phyloP scores from a whole-genome alignment of 2,113 vertebrate species.

The Gambusia holbrooki region DNA sequence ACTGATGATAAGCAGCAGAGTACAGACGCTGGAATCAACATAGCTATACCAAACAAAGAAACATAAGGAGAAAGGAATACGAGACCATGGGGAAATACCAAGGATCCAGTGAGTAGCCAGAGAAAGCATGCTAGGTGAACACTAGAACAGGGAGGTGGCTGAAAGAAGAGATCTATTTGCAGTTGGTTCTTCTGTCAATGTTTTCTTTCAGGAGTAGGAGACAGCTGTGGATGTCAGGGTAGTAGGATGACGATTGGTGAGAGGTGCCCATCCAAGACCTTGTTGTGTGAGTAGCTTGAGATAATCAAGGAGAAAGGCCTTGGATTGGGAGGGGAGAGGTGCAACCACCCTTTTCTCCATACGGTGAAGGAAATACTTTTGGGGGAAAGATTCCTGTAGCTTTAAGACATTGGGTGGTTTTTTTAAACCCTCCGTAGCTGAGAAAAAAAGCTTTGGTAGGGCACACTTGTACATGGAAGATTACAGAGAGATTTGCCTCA shows the following conservation, averaged over 20 bases:
- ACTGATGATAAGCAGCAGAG: too few relatives aligned
- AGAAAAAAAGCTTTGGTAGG: slow-evolving; percentile 47
- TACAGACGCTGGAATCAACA: too few relatives aligned
- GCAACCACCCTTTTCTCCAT: slow-evolving; percentile 56
- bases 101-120: background rate
- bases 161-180: background rate
- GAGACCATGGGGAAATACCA: too few relatives aligned
- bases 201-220: background rate
- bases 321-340: slow-evolving; percentile 13
- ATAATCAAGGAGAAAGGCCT: slow-evolving; percentile 40
- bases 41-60: too few relatives aligned
- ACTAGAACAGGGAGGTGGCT: background rate
- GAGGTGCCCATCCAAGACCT: slow-evolving; percentile 22
- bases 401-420: slow-evolving; percentile 37
- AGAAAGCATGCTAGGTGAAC: background rate
- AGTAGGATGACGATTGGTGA: slow-evolving; percentile 1
- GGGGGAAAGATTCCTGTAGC: slow-evolving; percentile 11
- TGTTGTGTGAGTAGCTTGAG: slow-evolving; percentile 20
- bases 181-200: background rate
- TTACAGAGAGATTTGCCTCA: slow-evolving; percentile 62
- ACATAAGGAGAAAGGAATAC: too few relatives aligned
- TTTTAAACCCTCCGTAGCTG: slow-evolving; percentile 49
- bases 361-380: slow-evolving; percentile 39
- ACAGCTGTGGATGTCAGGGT: background rate
- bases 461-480: slow-evolving; percentile 47